Percentiles rank a stretch among this genome's conserved stretches.
Conservation (phyloP, 2,888 invertebrate genomes). For the Nomada lathburiana region DNA sequence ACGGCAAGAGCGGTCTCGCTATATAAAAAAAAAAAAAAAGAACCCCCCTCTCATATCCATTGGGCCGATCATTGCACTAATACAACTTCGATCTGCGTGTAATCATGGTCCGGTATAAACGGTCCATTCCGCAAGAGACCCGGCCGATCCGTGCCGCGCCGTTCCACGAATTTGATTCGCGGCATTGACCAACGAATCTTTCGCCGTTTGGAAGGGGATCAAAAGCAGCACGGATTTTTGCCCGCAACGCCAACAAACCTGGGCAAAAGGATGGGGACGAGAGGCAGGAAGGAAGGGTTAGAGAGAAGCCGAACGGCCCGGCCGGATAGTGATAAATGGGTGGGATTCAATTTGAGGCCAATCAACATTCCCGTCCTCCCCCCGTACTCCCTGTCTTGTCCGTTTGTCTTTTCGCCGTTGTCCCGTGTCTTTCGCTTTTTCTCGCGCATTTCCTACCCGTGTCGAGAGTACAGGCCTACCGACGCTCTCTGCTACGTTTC, state of each 20-base stretch:
- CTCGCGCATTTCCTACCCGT: conserved; percentile 74
- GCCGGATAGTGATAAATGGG: conserved; percentile 80
- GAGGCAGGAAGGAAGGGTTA: conserved; percentile 37
- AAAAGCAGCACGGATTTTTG: conserved; percentile 68
- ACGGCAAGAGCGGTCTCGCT: conserved; percentile 46
- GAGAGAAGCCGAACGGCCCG: conserved; percentile 49
- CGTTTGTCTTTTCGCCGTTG: conserved; percentile 68
- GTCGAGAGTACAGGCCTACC: conserved; percentile 40
- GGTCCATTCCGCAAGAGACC: conserved; percentile 57
- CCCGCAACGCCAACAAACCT: conserved; percentile 45
- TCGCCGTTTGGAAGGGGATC: neutral
- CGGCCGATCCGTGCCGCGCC: conserved; percentile 19
- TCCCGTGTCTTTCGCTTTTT: conserved; percentile 72
- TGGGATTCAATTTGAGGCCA: conserved; percentile 83
- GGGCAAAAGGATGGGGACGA: neutral
- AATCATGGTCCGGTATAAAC: conserved; percentile 34
- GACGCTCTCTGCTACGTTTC: conserved; percentile 12
- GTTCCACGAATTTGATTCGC: conserved; percentile 60
- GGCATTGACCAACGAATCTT: conserved; percentile 5
- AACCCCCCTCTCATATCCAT: conserved; percentile 24
- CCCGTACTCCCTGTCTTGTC: conserved; percentile 68
- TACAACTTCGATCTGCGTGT: conserved; percentile 35
- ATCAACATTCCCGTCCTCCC: conserved; percentile 82
- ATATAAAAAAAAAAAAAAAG: conserved; percentile 22
- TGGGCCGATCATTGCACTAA: conserved; percentile 33